Percentiles rank a stretch among this genome's conserved stretches.
Conservation (phyloP, 2,113 vertebrate genomes). For the Indri indri region DNA sequence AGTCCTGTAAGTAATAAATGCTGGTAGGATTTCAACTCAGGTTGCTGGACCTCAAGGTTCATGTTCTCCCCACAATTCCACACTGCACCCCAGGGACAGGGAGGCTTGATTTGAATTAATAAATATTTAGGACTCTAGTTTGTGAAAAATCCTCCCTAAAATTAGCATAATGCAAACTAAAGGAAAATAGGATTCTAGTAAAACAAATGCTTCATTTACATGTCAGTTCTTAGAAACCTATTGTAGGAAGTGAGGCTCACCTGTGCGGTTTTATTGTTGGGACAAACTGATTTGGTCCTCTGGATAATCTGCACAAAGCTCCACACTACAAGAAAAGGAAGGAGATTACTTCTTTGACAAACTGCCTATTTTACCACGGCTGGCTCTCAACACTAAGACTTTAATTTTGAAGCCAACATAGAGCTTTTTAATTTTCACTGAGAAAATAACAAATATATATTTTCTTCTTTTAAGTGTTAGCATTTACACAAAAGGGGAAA, state of each 20-base stretch:
- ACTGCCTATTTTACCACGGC: background rate
- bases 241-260: background rate
- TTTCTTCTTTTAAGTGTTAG: conserved; percentile 6
- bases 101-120: background rate
- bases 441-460: background rate
- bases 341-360: background rate
- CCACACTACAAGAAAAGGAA: background rate
- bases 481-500: background rate
- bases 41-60: background rate
- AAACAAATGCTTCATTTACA: background rate
- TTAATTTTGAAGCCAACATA: background rate
- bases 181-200: background rate
- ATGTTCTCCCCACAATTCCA: background rate
- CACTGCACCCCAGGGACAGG: background rate
- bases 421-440: background rate
- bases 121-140: background rate
- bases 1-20: background rate
- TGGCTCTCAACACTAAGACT: background rate
- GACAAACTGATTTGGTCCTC: background rate
- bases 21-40: background rate
- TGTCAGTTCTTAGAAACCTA: background rate
- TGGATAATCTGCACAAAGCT: background rate
- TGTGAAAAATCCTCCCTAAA: background rate
- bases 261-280: background rate
- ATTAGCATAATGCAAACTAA: background rate